A percentile compares a stretch with the other conserved stretches of the same genome.
These are phyloP conservation scores for Spheniscus humboldti DNA, from an alignment of 2,797 vertebrate species.

Conservation along the genomic window DNA sequence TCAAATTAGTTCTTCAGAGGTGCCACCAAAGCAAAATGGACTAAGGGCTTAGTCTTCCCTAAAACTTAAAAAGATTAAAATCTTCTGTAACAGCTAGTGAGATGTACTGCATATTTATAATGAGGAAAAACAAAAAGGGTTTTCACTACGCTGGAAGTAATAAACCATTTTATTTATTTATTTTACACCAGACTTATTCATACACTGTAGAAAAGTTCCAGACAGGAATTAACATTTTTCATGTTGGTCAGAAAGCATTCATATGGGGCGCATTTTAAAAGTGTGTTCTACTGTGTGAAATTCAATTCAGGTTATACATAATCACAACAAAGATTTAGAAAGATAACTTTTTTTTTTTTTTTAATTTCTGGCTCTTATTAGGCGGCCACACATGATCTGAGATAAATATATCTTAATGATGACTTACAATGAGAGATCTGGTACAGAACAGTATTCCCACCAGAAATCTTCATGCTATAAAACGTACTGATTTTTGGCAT, in stretches of 20 bases:
- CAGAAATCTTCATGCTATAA: not conserved
- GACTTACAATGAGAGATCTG: not conserved
- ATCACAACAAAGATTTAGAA: not conserved
- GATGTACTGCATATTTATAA: not conserved
- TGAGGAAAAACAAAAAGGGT: not conserved
- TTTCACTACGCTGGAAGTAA: not conserved
- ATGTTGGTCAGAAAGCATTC: not conserved
- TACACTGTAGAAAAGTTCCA: not conserved
- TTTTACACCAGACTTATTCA: not conserved
- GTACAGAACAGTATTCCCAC: slow-evolving; percentile 3
- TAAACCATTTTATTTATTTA: not conserved
- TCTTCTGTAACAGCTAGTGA: not conserved
- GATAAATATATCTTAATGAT: slow-evolving; percentile 21
- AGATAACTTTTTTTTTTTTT: not conserved
- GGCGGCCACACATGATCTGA: slow-evolving; percentile 6
- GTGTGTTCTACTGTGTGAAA: not conserved
- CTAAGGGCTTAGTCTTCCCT: not conserved
- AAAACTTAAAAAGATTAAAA: not conserved
- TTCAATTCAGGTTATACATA: not conserved
- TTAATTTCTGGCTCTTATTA: slow-evolving; percentile 30
- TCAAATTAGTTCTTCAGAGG: not conserved
- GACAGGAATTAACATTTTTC: not conserved
- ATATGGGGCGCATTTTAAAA: not conserved
- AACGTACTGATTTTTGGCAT: not conserved
- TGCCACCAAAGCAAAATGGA: not conserved